Evolutionary conservation across 2,113 vertebrate genomes (phyloP).

Genomic region (Stomatorhinus ivindoensis): DNA sequence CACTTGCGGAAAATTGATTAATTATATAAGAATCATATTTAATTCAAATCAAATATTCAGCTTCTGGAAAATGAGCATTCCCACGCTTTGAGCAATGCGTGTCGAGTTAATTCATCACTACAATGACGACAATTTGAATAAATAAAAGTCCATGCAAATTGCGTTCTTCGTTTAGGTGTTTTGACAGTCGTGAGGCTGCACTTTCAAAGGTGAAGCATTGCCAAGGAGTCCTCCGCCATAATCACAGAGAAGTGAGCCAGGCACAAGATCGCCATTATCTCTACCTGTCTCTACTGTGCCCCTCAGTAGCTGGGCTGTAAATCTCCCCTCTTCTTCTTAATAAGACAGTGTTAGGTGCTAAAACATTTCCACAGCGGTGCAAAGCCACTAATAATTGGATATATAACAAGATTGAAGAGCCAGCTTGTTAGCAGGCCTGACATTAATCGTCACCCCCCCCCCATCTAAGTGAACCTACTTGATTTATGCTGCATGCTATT

Average conservation of each 20-base stretch:
- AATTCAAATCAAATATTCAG: neutral
- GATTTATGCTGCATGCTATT: neutral
- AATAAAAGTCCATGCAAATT: neutral
- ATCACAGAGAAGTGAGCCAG: neutral
- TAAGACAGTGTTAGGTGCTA: neutral
- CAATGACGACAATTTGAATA: neutral
- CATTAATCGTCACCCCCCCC: neutral
- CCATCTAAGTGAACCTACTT: neutral
- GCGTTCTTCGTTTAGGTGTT: neutral
- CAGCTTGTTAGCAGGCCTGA: neutral
- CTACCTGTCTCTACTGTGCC: neutral
- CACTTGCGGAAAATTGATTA: neutral
- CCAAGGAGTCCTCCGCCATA: neutral
- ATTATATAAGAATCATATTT: neutral
- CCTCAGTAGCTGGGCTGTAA: neutral
- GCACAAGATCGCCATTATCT: neutral
- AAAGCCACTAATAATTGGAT: conserved; percentile 1
- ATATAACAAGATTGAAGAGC: neutral
- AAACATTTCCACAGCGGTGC: neutral
- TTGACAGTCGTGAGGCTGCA: neutral
- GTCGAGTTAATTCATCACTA: neutral
- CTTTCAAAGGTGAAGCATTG: neutral
- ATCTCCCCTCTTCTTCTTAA: neutral
- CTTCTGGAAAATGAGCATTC: neutral
- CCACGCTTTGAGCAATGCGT: neutral